Conservation (phyloP, 2,797 vertebrate genomes). For the Novumbra hubbsi region DNA sequence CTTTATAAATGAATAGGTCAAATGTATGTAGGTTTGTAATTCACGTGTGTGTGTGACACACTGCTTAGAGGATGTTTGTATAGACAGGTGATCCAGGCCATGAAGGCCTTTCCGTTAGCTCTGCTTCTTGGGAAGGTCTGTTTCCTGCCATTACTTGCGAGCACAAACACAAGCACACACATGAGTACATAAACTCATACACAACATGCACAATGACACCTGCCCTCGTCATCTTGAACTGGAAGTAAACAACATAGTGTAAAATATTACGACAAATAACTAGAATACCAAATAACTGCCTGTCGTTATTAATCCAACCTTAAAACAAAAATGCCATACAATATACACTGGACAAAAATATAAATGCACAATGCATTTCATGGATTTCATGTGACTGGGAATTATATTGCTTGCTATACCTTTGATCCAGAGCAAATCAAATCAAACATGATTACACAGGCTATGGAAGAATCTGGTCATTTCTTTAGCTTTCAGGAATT, state of each 20-base stretch:
- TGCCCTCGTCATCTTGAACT: conserved; percentile 28
- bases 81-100: conserved; percentile 60
- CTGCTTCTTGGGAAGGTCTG: conserved; percentile 53
- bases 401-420: no score
- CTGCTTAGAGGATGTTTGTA: conserved; percentile 57
- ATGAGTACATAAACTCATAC: conserved; percentile 7
- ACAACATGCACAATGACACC: conserved; percentile 12
- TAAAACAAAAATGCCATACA: not conserved
- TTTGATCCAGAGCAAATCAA: no score
- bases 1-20: no score
- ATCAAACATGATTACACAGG: no score
- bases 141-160: conserved; percentile 59
- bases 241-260: conserved; percentile 11
- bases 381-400: no score
- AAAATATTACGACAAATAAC: not conserved
- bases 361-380: no score
- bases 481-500: no score
- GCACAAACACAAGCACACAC: not conserved
- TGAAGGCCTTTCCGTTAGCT: conserved; percentile 57
- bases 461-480: no score
- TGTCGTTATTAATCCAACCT: not conserved
- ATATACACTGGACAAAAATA: not conserved
- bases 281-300: not conserved
- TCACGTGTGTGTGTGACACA: conserved; percentile 14
- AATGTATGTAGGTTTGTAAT: no score